Conservation (phyloP, 2,888 invertebrate species). For the Dicyrtomina minuta region DNA sequence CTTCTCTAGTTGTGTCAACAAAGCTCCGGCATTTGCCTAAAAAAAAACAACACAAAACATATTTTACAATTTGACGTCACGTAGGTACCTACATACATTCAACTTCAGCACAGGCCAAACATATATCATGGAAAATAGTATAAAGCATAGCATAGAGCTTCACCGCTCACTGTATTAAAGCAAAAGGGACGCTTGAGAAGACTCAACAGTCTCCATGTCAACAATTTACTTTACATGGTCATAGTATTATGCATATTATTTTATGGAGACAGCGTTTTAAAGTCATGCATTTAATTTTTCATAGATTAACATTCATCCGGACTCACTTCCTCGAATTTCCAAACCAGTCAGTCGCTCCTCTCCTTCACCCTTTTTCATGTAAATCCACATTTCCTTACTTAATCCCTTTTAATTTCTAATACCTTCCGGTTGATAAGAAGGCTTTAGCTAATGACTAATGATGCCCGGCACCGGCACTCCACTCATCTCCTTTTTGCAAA, state of each 20-base stretch:
- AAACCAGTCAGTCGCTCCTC: too few relatives aligned
- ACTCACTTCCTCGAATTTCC: neutral
- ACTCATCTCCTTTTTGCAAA: too few relatives aligned
- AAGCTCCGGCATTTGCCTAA: constrained; percentile 80
- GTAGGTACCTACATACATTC: too few relatives aligned
- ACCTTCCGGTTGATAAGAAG: too few relatives aligned
- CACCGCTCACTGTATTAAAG: neutral
- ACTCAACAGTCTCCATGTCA: neutral
- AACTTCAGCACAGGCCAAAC: neutral
- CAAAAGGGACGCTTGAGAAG: neutral
- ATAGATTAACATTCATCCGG: neutral
- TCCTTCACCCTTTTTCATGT: too few relatives aligned
- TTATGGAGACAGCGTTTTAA: too few relatives aligned
- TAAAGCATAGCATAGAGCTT: neutral
- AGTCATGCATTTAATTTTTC: constrained; percentile 4
- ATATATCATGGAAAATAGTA: neutral
- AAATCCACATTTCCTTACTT: too few relatives aligned
- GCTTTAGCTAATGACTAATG: too few relatives aligned
- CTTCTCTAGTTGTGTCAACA: constrained; percentile 86
- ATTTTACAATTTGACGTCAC: too few relatives aligned
- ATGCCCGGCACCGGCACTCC: too few relatives aligned
- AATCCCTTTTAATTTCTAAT: too few relatives aligned
- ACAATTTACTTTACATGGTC: neutral
- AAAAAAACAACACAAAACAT: constrained; percentile 33
- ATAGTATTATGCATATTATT: too few relatives aligned